These are phyloP conservation scores for Phaonia tiefii DNA, from an alignment of 2,888 invertebrate genomes.

Conservation along the genomic window DNA sequence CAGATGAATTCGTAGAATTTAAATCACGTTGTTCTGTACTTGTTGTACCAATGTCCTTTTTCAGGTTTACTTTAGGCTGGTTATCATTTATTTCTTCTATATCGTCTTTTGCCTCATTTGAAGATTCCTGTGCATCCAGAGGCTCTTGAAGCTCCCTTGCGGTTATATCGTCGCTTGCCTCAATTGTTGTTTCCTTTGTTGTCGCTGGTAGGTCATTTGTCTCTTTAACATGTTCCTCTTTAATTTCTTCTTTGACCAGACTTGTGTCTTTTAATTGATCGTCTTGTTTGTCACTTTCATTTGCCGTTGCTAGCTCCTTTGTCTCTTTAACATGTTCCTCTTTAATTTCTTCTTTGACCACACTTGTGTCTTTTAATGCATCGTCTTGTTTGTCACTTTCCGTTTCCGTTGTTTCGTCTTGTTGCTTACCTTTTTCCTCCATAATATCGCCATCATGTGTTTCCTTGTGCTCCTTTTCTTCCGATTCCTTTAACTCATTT, in stretches of 20 bases:
- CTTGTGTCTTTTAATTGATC: no score
- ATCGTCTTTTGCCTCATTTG: constrained; percentile 11
- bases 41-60: no score
- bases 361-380: constrained; percentile 34
- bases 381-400: constrained; percentile 38
- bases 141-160: constrained; percentile 19
- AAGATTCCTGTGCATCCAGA: no score
- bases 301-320: constrained; percentile 48
- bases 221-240: constrained; percentile 60
- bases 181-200: constrained; percentile 44
- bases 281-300: constrained; percentile 44
- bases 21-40: no score
- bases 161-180: constrained; percentile 65
- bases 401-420: constrained; percentile 9
- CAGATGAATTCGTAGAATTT: no score
- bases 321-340: constrained; percentile 63
- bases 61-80: no score
- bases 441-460: constrained; percentile 56
- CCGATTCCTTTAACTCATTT: background rate
- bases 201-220: constrained; percentile 22
- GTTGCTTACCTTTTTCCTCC: constrained; percentile 59
- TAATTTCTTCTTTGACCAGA: background rate
- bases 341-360: constrained; percentile 34
- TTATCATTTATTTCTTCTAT: no score
- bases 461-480: constrained; percentile 59